These are phyloP conservation scores for Bryconaethiops microstoma DNA, from an alignment of 2,797 vertebrate genomes.

Conservation along the genomic window DNA sequence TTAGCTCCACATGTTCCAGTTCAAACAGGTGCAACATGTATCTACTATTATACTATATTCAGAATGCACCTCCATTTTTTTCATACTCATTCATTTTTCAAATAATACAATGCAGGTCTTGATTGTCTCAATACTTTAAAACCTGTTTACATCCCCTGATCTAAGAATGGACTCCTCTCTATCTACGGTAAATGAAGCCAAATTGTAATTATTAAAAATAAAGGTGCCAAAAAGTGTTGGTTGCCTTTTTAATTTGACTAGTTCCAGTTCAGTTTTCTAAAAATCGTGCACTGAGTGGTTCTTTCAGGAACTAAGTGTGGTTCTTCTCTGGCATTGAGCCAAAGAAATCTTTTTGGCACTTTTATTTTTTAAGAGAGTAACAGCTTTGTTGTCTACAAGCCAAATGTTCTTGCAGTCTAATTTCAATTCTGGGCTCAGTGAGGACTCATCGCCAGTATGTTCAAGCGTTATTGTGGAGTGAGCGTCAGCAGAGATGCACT, in stretches of 20 bases:
- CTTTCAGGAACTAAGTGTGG: not conserved
- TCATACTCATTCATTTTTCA: not conserved
- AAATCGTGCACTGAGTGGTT: not conserved
- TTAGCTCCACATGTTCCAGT: not conserved
- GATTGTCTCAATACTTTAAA: too few species aligned
- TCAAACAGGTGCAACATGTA: not conserved
- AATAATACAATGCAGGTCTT: too few species aligned
- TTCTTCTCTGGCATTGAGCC: not conserved
- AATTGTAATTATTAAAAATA: too few species aligned
- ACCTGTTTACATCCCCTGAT: too few species aligned
- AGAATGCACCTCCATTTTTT: not conserved
- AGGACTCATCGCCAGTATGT: conserved; percentile 32
- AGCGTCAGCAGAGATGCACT: conserved; percentile 29
- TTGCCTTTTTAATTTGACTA: not conserved
- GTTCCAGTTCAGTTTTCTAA: not conserved
- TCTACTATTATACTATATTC: not conserved
- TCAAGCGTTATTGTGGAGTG: conserved; percentile 12
- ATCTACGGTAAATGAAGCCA: too few species aligned
- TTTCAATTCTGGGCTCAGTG: conserved; percentile 21
- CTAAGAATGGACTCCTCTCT: too few species aligned
- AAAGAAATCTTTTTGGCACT: not conserved
- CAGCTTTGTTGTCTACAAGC: conserved; percentile 1
- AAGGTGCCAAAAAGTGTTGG: too few species aligned
- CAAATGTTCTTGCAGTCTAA: conserved; percentile 13
- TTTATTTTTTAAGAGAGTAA: not conserved